A percentile compares a stretch with the other conserved stretches of the same genome.
phyloP scores from a whole-genome alignment of 2,113 vertebrate genomes.

The Lipotes vexillifer region DNA sequence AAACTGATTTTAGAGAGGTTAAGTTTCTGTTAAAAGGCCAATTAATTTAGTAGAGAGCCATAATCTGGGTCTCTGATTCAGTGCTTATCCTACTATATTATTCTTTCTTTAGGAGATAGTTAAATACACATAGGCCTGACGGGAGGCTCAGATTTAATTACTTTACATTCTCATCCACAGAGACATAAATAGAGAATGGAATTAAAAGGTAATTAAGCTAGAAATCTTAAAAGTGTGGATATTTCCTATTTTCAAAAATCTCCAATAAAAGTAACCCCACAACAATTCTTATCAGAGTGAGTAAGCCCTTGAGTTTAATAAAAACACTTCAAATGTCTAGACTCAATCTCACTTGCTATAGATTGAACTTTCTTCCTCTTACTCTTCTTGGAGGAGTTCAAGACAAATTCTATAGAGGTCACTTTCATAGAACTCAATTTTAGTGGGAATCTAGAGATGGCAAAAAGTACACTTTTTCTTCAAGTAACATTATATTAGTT shows the following conservation, averaged over 20 bases:
- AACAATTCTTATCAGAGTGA: not conserved
- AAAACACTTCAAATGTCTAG: not conserved
- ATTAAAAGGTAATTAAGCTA: not conserved
- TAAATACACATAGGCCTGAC: not conserved
- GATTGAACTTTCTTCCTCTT: not conserved
- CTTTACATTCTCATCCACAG: not conserved
- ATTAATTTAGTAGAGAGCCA: not conserved
- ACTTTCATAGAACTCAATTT: not conserved
- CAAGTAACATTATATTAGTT: conserved; percentile 14
- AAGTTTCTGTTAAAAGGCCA: not conserved
- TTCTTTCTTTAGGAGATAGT: not conserved
- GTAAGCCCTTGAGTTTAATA: not conserved
- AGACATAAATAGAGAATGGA: not conserved
- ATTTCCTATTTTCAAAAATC: not conserved
- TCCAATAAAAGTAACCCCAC: not conserved
- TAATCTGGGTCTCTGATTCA: not conserved
- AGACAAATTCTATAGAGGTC: not conserved
- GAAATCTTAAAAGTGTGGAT: not conserved
- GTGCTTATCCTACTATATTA: not conserved
- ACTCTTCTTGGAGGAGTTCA: not conserved
- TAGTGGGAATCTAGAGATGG: not conserved
- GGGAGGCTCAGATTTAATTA: not conserved
- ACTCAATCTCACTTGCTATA: not conserved
- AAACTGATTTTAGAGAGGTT: not conserved
- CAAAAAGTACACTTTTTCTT: not conserved